phyloP scores from a whole-genome alignment of 2,888 invertebrate genomes.

The Eurytoma adleriae region DNA sequence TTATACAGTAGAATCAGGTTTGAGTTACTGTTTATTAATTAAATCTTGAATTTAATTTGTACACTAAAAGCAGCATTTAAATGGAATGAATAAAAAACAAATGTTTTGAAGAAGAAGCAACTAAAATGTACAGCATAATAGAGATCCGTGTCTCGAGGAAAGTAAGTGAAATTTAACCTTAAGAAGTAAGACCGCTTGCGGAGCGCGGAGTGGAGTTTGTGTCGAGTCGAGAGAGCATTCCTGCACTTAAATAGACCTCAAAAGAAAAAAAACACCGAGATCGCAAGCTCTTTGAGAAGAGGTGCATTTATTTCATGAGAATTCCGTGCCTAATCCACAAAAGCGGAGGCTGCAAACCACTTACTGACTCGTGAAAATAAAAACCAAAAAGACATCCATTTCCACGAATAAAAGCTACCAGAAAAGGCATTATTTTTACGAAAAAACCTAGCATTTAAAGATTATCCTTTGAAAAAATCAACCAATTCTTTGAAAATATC shows the following conservation, averaged over 20 bases:
- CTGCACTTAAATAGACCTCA: slow-evolving; percentile 44
- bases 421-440: not conserved
- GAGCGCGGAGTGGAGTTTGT: not conserved
- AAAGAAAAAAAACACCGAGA: slow-evolving; percentile 29
- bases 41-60: too few species aligned
- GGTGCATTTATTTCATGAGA: slow-evolving; percentile 53
- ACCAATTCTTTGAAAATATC: too few species aligned
- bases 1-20: too few species aligned
- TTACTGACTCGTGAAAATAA: slow-evolving; percentile 9
- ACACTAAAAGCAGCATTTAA: too few species aligned
- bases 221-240: slow-evolving; percentile 21
- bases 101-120: too few species aligned
- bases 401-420: slow-evolving; percentile 6
- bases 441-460: too few species aligned
- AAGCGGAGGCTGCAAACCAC: slow-evolving; percentile 35
- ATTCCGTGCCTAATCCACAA: slow-evolving; percentile 54
- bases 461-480: too few species aligned
- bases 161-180: slow-evolving; percentile 15
- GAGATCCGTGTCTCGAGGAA: not conserved
- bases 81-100: too few species aligned
- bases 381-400: slow-evolving; percentile 1
- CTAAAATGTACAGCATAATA: too few species aligned
- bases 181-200: slow-evolving; percentile 28
- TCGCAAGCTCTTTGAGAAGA: slow-evolving; percentile 24
- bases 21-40: too few species aligned